Conservation (phyloP, 2,888 invertebrate genomes). For the Thymelicus acteon region DNA sequence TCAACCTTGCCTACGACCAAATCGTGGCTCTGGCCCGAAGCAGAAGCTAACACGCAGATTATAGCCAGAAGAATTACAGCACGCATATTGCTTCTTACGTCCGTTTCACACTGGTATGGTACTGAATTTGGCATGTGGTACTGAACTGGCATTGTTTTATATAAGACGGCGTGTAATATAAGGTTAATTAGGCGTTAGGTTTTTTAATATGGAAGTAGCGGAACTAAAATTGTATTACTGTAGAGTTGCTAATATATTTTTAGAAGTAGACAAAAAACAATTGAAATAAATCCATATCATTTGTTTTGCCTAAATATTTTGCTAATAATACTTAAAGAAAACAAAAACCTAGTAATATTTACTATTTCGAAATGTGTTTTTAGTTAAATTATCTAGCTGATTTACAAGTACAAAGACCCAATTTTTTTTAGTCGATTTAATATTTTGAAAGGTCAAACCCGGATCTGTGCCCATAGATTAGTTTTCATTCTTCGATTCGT, state of each 20-base stretch:
- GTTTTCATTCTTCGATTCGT: no score
- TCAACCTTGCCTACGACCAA: slow-evolving; percentile 61
- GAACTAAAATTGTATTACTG: background rate
- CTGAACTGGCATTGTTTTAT: background rate
- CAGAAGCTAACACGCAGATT: slow-evolving; percentile 57
- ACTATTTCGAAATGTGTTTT: no score
- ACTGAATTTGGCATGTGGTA: background rate
- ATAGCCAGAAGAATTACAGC: slow-evolving; percentile 53
- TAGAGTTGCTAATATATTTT: background rate
- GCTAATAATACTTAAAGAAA: no score
- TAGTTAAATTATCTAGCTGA: no score
- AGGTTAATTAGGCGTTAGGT: background rate
- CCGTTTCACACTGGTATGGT: slow-evolving; percentile 55
- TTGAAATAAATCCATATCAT: background rate
- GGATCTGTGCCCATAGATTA: no score
- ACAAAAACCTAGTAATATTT: no score
- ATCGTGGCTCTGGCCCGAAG: slow-evolving; percentile 68
- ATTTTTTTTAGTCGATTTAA: no score
- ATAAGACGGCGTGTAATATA: background rate
- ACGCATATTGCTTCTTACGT: slow-evolving; percentile 71
- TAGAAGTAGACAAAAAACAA: background rate
- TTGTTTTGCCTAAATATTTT: no score
- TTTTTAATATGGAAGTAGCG: background rate
- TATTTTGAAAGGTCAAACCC: no score
- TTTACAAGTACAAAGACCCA: no score